Percentiles rank a stretch among this genome's conserved stretches.
These are phyloP conservation scores for Magallana angulata DNA, from an alignment of 1,140 invertebrate genomes.

Conservation along the genomic window DNA sequence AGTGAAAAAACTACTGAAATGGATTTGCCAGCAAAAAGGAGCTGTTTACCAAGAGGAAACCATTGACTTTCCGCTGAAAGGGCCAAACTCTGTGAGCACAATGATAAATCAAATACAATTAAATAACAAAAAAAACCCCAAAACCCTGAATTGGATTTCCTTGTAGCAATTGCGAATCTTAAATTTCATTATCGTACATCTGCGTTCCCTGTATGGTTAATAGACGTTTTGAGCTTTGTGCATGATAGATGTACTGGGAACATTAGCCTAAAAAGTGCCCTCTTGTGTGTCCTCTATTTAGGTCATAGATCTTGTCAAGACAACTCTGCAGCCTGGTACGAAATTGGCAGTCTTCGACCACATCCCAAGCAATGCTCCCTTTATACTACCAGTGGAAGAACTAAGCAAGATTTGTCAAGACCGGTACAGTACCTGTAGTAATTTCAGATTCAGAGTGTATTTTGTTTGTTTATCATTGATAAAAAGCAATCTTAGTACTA, in stretches of 20 bases:
- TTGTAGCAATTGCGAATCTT: too few species aligned
- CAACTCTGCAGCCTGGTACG: constrained; percentile 64
- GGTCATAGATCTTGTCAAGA: constrained; percentile 47
- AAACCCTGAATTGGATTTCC: too few species aligned
- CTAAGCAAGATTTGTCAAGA: constrained; percentile 72
- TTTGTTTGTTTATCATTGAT: too few species aligned
- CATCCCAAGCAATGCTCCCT: constrained; percentile 77
- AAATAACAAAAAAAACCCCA: too few species aligned
- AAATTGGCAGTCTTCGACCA: constrained; percentile 78
- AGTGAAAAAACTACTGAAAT: constrained; percentile 74
- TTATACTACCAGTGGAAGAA: constrained; percentile 75
- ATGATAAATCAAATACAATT: neutral
- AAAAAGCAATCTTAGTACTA: too few species aligned
- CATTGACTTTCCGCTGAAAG: constrained; percentile 67
- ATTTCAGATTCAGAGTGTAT: too few species aligned
- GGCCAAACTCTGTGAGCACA: constrained; percentile 66
- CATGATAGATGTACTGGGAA: too few species aligned
- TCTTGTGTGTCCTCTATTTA: neutral
- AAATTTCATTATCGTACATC: too few species aligned
- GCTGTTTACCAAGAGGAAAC: constrained; percentile 68
- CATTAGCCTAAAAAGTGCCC: too few species aligned
- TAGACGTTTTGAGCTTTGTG: too few species aligned
- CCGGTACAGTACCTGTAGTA: constrained; percentile 57
- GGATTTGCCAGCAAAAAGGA: constrained; percentile 70
- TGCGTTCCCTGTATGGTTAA: too few species aligned